phyloP scores from a whole-genome alignment of 2,113 vertebrate genomes.

The Perognathus longimembris region DNA sequence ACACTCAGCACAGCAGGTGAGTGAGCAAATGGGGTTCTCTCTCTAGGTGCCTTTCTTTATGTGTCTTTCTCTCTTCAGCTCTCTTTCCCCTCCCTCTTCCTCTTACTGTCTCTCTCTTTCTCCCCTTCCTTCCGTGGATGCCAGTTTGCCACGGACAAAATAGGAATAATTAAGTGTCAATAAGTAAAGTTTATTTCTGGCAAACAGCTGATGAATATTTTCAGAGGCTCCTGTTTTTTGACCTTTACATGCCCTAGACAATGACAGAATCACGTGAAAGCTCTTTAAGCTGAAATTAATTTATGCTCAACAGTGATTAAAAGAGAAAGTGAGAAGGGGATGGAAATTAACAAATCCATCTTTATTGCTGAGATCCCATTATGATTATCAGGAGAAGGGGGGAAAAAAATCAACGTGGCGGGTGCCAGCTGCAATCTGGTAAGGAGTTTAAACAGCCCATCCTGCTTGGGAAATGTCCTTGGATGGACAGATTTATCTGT shows the following conservation, averaged over 20 bases:
- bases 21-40: background rate
- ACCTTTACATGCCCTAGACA: slow-evolving; percentile 82
- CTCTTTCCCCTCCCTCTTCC: background rate
- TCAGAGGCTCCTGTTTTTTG: slow-evolving; percentile 82
- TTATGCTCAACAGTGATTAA: slow-evolving; percentile 89
- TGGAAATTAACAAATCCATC: slow-evolving; percentile 89
- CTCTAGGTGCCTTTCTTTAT: background rate
- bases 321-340: slow-evolving; percentile 85
- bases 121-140: background rate
- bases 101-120: background rate
- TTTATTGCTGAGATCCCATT: slow-evolving; percentile 89
- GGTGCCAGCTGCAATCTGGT: slow-evolving; percentile 87
- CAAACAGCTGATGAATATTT: slow-evolving; percentile 77
- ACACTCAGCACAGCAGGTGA: background rate
- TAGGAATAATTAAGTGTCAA: slow-evolving; percentile 75
- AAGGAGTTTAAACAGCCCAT: slow-evolving; percentile 79
- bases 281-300: slow-evolving; percentile 88
- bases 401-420: slow-evolving; percentile 81
- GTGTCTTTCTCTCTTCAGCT: background rate
- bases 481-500: slow-evolving; percentile 80
- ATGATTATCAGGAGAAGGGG: slow-evolving; percentile 83
- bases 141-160: slow-evolving; percentile 64
- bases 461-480: slow-evolving; percentile 83
- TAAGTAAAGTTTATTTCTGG: slow-evolving; percentile 74
- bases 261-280: slow-evolving; percentile 85